Evolutionary conservation across 2,888 invertebrate species (phyloP).

Genomic region (Serripes groenlandicus): DNA sequence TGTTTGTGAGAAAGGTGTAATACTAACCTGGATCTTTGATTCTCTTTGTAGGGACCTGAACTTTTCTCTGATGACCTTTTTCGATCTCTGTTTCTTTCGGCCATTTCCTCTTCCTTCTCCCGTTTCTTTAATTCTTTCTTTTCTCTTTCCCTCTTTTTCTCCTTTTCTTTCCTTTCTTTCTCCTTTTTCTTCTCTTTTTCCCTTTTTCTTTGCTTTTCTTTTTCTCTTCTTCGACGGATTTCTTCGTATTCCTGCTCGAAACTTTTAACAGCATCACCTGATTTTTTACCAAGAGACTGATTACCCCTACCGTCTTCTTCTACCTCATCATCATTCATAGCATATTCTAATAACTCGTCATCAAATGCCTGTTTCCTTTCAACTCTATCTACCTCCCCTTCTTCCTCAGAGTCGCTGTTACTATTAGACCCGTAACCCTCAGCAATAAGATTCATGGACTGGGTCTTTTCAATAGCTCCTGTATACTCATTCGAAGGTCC

Average conservation of each 20-base stretch:
- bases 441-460: slow-evolving; percentile 79
- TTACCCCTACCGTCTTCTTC: neutral
- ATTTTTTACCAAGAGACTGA: slow-evolving; percentile 43
- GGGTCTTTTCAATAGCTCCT: slow-evolving; percentile 15
- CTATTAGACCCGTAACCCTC: slow-evolving; percentile 76
- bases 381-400: slow-evolving; percentile 84
- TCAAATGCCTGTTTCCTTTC: slow-evolving; percentile 60
- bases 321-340: slow-evolving; percentile 63
- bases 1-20: no score
- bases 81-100: slow-evolving; percentile 50
- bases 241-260: slow-evolving; percentile 62
- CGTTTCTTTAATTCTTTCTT: slow-evolving; percentile 60
- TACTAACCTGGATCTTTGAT: slow-evolving; percentile 11
- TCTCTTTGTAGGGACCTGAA: slow-evolving; percentile 20
- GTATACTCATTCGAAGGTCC: neutral
- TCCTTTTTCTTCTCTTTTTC: slow-evolving; percentile 47
- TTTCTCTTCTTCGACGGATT: slow-evolving; percentile 55
- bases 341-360: slow-evolving; percentile 67
- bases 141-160: slow-evolving; percentile 52
- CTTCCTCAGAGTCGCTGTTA: slow-evolving; percentile 83
- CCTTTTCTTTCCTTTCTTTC: slow-evolving; percentile 57
- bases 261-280: slow-evolving; percentile 47
- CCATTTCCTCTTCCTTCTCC: slow-evolving; percentile 56
- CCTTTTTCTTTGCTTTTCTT: slow-evolving; percentile 56
- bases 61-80: slow-evolving; percentile 35